Percentiles rank a stretch among this genome's conserved stretches.
Conservation (phyloP, 2,113 vertebrate genomes). For the Acrocephalus kingi region DNA sequence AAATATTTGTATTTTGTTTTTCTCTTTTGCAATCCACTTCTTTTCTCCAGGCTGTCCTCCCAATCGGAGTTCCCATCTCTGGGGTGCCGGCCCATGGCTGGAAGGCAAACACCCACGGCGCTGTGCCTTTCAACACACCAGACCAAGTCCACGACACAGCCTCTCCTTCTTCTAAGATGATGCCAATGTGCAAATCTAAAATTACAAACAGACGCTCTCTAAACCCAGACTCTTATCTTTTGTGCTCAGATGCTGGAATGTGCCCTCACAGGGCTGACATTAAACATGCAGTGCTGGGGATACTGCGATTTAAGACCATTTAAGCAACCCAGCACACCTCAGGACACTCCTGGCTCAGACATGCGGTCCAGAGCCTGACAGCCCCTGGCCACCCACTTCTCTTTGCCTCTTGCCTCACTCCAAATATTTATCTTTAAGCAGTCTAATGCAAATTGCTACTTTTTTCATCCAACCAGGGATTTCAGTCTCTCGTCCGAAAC, state of each 20-base stretch:
- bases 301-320: background rate
- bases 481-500: background rate
- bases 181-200: slow-evolving; percentile 1
- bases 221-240: slow-evolving; percentile 9
- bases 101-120: background rate
- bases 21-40: slow-evolving; percentile 21
- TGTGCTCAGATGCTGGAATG: slow-evolving; percentile 20
- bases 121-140: background rate
- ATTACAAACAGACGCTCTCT: background rate
- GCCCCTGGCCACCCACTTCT: background rate
- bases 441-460: background rate
- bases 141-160: background rate
- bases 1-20: slow-evolving; percentile 59
- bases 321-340: background rate
- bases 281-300: background rate
- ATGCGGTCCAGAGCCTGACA: background rate
- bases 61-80: background rate
- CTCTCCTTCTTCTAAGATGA: background rate
- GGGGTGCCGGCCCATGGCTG: background rate
- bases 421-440: background rate
- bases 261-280: slow-evolving; percentile 6
- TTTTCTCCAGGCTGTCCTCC: background rate
- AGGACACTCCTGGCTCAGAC: background rate
- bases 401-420: background rate
- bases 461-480: background rate